A percentile compares a stretch with the other conserved stretches of the same genome.
These are phyloP conservation scores for Malurus splendens DNA, from an alignment of 2,797 vertebrate species.

Conservation along the genomic window DNA sequence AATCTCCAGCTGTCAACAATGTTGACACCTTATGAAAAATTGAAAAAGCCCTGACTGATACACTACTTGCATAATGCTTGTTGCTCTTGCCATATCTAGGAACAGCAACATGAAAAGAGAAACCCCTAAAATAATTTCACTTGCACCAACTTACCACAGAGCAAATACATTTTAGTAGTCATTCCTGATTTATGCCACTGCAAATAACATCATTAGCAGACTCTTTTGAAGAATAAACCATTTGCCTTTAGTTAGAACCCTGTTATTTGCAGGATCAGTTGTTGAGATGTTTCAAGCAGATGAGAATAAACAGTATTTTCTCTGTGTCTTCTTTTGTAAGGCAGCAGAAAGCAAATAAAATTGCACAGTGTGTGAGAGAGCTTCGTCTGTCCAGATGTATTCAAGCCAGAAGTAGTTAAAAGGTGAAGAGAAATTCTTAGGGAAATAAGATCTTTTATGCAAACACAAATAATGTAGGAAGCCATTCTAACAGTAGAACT, in stretches of 20 bases:
- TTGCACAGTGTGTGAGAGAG: not conserved
- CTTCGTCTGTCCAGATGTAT: not conserved
- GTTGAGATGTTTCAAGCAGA: not conserved
- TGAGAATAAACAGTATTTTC: not conserved
- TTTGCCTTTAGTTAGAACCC: not conserved
- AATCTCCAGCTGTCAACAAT: conserved; percentile 12
- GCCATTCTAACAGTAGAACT: not conserved
- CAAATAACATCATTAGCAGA: not conserved
- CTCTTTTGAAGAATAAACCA: not conserved
- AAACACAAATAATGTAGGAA: not conserved
- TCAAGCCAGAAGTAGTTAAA: not conserved
- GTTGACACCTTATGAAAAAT: conserved; percentile 27
- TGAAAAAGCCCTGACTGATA: not conserved
- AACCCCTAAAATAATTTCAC: not conserved
- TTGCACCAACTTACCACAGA: not conserved
- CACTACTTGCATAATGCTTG: not conserved
- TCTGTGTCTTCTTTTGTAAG: not conserved
- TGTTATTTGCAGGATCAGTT: not conserved
- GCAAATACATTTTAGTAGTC: not conserved
- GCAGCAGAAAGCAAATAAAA: not conserved
- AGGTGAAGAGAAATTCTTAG: not conserved
- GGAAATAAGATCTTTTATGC: not conserved
- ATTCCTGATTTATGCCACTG: not conserved
- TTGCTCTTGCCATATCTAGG: not conserved
- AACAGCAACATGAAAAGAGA: not conserved